These are phyloP conservation scores for Rhynchomys soricoides DNA, from an alignment of 2,113 vertebrate genomes.

Conservation along the genomic window DNA sequence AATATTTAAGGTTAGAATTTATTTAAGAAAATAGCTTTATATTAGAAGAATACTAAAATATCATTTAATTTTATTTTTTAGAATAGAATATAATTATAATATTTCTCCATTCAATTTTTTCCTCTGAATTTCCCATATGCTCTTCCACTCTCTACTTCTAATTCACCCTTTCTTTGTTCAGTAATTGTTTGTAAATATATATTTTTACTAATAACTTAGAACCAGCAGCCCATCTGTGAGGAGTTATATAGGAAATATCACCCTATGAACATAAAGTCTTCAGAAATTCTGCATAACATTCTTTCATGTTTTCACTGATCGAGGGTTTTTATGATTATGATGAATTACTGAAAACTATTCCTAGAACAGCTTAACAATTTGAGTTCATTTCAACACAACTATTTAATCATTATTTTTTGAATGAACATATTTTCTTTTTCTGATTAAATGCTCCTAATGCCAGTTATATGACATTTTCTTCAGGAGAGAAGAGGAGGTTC, in stretches of 20 bases:
- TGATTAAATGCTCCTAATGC: background rate
- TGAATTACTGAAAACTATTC: background rate
- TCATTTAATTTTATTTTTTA: background rate
- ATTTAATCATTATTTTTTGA: background rate
- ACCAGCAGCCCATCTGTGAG: background rate
- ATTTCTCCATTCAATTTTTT: background rate
- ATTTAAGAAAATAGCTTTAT: background rate
- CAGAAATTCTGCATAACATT: background rate
- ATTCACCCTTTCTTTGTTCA: background rate
- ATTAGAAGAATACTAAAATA: background rate
- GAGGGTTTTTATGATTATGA: background rate
- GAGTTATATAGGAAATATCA: background rate
- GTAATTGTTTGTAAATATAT: background rate
- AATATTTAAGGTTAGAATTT: constrained; percentile 40
- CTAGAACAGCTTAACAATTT: background rate
- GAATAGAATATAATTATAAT: background rate
- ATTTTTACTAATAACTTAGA: background rate
- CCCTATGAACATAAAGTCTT: background rate
- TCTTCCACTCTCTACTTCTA: background rate
- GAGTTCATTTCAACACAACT: background rate
- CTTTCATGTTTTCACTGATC: background rate
- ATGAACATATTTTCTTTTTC: background rate
- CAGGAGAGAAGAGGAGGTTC: background rate
- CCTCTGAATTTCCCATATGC: background rate
- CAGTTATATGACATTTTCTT: background rate